Conservation (phyloP, 2,113 vertebrate genomes). For the Pheucticus melanocephalus region DNA sequence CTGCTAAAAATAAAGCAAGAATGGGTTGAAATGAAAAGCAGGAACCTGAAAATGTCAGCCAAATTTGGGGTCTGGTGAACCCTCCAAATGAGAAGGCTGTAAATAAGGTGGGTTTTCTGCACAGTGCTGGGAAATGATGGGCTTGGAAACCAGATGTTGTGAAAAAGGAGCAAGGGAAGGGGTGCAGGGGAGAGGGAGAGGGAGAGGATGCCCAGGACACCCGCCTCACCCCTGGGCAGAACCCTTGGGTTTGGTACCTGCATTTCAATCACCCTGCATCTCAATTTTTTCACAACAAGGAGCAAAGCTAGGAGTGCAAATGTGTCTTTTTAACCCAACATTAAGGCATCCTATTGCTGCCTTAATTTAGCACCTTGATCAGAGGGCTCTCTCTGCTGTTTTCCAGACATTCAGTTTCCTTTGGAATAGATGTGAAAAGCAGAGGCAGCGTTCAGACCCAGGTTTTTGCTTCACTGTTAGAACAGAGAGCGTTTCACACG, state of each 20-base stretch:
- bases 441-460: background rate
- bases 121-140: background rate
- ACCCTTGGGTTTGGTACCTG: rapidly evolving
- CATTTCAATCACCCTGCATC: background rate
- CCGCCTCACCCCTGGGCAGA: background rate
- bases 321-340: background rate
- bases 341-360: background rate
- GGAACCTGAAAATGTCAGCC: constrained; percentile 45
- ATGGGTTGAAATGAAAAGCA: constrained; percentile 62
- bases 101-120: constrained; percentile 30
- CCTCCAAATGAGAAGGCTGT: constrained; percentile 1
- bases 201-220: too few relatives aligned
- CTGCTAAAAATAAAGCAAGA: constrained; percentile 68
- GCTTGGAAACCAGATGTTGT: constrained; percentile 22
- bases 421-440: background rate
- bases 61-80: constrained; percentile 4
- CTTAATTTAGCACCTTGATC: background rate
- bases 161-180: background rate
- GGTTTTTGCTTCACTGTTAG: background rate
- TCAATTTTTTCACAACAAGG: background rate
- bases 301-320: background rate
- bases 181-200: too few relatives aligned
- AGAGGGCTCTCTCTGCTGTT: background rate
- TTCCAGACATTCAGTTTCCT: background rate
- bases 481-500: rapidly evolving